phyloP scores from a whole-genome alignment of 1,140 invertebrate species.

The Bombus confusus region DNA sequence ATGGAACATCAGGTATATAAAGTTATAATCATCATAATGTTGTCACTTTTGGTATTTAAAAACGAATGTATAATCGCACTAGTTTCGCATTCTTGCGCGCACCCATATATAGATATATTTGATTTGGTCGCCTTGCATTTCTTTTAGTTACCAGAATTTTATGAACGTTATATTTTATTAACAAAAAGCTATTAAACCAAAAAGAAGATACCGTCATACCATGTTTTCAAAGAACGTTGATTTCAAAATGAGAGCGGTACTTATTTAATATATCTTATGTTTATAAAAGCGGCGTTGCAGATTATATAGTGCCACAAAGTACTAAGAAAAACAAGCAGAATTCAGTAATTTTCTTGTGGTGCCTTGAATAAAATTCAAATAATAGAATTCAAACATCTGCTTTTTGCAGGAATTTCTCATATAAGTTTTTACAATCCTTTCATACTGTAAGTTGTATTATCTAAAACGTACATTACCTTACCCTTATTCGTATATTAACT shows the following conservation, averaged over 20 bases:
- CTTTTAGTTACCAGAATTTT: constrained; percentile 52
- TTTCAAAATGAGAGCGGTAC: constrained; percentile 40
- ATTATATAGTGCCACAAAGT: constrained; percentile 42
- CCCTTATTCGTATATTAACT: constrained; percentile 43
- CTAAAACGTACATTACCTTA: constrained; percentile 44
- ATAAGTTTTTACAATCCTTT: constrained; percentile 44
- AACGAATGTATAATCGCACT: constrained; percentile 41
- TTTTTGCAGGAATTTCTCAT: constrained; percentile 26
- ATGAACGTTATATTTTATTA: constrained; percentile 56
- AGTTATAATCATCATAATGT: constrained; percentile 58
- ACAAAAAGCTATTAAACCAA: constrained; percentile 51
- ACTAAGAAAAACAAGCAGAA: constrained; percentile 13
- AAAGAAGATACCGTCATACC: constrained; percentile 41
- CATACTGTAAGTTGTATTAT: constrained; percentile 48
- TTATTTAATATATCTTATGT: constrained; percentile 51
- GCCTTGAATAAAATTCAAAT: constrained; percentile 53
- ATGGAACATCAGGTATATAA: constrained; percentile 56
- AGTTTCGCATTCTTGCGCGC: constrained; percentile 48
- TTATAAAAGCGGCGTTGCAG: constrained; percentile 43
- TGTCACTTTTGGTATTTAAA: constrained; percentile 64
- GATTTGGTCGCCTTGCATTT: constrained; percentile 43
- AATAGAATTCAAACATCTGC: constrained; percentile 38
- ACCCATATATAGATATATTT: constrained; percentile 46
- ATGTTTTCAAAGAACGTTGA: constrained; percentile 38
- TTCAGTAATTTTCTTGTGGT: constrained; percentile 49